Base-by-base conservation (phyloP, 2,113 vertebrate species). In the Halichoeres trimaculatus region DNA sequence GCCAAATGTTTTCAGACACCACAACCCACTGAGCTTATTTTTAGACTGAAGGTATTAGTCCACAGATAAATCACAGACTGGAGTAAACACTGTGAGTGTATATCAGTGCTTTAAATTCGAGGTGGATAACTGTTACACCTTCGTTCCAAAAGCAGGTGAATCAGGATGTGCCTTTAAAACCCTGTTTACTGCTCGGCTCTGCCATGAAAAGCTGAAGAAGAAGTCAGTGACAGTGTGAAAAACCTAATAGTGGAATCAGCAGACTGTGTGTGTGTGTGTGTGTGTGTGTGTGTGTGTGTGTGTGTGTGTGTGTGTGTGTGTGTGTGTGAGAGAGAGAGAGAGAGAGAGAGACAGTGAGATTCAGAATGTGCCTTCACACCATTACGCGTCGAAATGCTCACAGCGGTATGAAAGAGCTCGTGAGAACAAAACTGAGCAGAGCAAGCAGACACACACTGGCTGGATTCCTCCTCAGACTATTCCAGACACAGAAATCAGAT, bases 401-500 rank as follows among this genome's bases (percentile, higher is more conserved):
- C 3, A 35, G 43, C 57, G 19, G 70, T 53, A 12, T 47, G 48
- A 75, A 55, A 47, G 22, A 23, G 12, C 23, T 14, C 19, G 64
- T 64, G 70, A 73, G 67, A 82, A 73, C 62, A 50, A 80, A 78
- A 61, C 43, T 68, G 70, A 52, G 51, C 53, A 5, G 52, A 66
- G 52, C 12, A 20, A 77, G 56, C 38, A 62, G 83, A 80, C 58
- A 54, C 68, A 57, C 65, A 58, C 68, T 20, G 59, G 74, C 26
- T 70, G 14, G 68, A 74, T 40, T 78, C 61, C 34, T 40, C 38
- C 61, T 57, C 34, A 41, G 74, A 82, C 76, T 82, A 73, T 81
- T 85, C 63, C 57, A 58, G 58, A 69, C 56, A 17, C 23, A 54
- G 3, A 62, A 87, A 79, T 78, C 65, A 24, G 47, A 84, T 76